These are phyloP conservation scores for Mythimna pallens DNA, from an alignment of 2,888 invertebrate genomes.

Conservation along the genomic window DNA sequence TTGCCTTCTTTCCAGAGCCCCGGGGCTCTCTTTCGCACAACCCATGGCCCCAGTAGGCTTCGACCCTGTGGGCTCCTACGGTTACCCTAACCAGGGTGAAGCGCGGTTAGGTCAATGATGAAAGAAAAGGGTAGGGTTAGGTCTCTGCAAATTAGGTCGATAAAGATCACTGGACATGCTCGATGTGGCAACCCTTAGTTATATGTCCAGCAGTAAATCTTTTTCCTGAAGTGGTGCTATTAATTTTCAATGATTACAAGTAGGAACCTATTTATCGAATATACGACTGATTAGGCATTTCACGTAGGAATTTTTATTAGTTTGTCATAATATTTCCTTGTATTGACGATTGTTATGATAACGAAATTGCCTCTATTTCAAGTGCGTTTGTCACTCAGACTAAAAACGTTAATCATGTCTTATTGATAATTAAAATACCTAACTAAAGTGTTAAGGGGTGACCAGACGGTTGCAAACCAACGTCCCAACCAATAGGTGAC, in stretches of 20 bases:
- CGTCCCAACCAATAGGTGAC: too few species aligned
- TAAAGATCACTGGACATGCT: too few species aligned
- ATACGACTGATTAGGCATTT: neutral
- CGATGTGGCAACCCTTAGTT: too few species aligned
- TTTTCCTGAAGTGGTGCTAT: neutral
- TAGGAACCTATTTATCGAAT: neutral
- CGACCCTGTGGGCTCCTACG: too few species aligned
- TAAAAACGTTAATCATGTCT: conserved; percentile 17
- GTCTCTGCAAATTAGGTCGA: too few species aligned
- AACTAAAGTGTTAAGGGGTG: neutral
- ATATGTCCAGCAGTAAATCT: neutral
- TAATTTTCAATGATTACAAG: neutral
- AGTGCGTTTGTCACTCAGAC: conserved; percentile 4
- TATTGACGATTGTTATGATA: neutral
- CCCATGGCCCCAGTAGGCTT: too few species aligned
- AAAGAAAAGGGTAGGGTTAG: too few species aligned
- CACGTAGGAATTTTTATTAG: neutral
- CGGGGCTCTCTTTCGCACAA: too few species aligned
- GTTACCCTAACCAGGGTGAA: too few species aligned
- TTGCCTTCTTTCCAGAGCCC: too few species aligned
- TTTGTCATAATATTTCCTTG: neutral
- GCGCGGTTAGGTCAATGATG: too few species aligned
- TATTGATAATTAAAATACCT: conserved; percentile 6
- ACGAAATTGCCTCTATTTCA: neutral
- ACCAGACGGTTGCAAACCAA: too few species aligned